phyloP scores from a whole-genome alignment of 1,140 invertebrate genomes.

The Panulirus ornatus region DNA sequence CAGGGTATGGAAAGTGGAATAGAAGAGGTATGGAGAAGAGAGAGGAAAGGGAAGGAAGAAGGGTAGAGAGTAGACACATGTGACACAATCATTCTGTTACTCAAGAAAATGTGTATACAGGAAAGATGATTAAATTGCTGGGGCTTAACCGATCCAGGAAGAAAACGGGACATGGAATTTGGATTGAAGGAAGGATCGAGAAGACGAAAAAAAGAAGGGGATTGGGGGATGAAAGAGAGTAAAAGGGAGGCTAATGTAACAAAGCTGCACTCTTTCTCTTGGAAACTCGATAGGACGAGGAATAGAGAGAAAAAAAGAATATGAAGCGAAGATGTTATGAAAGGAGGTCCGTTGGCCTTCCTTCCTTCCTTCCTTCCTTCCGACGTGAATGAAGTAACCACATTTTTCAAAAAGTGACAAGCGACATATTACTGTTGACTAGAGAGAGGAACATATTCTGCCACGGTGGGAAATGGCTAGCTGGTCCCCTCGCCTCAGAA shows the following conservation, averaged over 20 bases:
- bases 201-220: background rate
- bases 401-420: background rate
- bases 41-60: background rate
- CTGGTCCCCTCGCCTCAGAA: background rate
- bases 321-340: background rate
- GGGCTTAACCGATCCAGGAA: too few relatives aligned
- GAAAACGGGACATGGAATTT: background rate
- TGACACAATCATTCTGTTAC: background rate
- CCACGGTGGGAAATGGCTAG: background rate
- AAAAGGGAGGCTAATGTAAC: slow-evolving; percentile 10
- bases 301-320: background rate
- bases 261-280: background rate
- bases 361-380: too few relatives aligned
- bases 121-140: too few relatives aligned
- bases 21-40: background rate
- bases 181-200: background rate
- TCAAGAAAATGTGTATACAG: too few relatives aligned
- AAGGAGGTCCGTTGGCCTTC: too few relatives aligned
- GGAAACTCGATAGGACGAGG: background rate
- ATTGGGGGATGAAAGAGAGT: slow-evolving; percentile 8
- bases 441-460: background rate
- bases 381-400: slow-evolving; percentile 28
- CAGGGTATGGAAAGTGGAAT: background rate
- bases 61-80: background rate
- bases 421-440: background rate